Base-by-base conservation (phyloP, 2,113 vertebrate genomes). In the Petrocephalus zakoni region DNA sequence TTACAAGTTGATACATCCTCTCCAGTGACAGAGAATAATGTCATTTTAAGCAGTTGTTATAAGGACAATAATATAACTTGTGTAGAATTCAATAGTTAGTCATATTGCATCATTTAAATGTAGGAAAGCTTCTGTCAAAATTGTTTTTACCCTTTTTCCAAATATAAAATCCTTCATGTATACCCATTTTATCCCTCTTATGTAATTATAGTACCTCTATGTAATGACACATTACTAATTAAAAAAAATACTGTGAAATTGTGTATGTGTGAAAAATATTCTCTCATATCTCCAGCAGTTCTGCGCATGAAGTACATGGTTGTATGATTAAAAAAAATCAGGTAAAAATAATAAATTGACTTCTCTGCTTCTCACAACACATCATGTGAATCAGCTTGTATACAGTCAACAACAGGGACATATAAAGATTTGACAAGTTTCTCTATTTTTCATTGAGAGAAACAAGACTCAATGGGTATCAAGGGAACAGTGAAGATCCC, bases 351-450 rank as follows among this genome's bases (percentile, higher is more conserved):
- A 49, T 49, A 49, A 10, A 47, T 83, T 52, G 19, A 85, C 49
- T 85, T 52, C 22, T 52, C 47, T 52, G 82, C n/a, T n/a, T 49
- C 82, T 52, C 42, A 51, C 46, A 29, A 85, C 49, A 52, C 17
- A 11, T 85, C 8, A 4, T 85, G 82, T 49, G 82, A 85, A 85
- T 75, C 46, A 86, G 83, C 58, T 46, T 46, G 42, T 68, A 53
- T 52, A 85, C 46, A 42, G 87, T 25, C 64, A 87, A 75, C 29
- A 87, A 25, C 49, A 87, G 34, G 46, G 49, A 47, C 61, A 87
- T 29, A n/a, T 52, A 52, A n/a, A 87, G 37, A 72, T 25, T 46
- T 75, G 5, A 46, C 46, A 75, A 4, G 64, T 75, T 37, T 49
- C 56, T 75, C 49, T 87, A 72, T 49, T 49, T 42, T 75, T 75